Conservation (phyloP, 2,888 invertebrate species). For the Philaethria dido region DNA sequence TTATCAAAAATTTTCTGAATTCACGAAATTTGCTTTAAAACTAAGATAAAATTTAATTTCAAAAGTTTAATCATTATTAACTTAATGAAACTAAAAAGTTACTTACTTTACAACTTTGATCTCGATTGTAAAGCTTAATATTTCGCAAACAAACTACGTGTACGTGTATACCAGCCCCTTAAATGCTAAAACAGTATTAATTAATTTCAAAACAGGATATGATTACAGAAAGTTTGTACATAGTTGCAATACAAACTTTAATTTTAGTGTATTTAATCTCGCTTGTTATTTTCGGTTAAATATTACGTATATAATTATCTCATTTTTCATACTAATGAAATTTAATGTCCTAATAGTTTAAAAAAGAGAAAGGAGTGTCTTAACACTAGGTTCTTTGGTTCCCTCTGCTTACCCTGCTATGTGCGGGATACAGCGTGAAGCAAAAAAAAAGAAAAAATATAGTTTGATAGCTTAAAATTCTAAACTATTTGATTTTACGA, state of each 20-base stretch:
- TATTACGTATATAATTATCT: no score
- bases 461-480: no score
- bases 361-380: no score
- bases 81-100: neutral
- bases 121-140: neutral
- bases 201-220: constrained; percentile 10
- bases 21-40: neutral
- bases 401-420: no score
- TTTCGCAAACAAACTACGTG: constrained; percentile 8
- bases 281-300: no score
- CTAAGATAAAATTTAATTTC: neutral
- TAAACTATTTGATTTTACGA: no score
- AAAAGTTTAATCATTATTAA: neutral
- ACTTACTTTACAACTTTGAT: neutral
- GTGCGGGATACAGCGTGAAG: no score
- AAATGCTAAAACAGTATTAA: neutral
- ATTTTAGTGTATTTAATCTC: neutral
- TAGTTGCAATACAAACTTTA: constrained; percentile 4
- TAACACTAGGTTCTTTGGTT: no score
- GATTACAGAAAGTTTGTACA: neutral
- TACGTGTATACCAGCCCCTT: neutral
- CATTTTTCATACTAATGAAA: no score
- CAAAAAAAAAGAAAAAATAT: no score
- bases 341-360: no score
- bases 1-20: no score